Percentiles rank a stretch among this genome's conserved stretches.
Evolutionary conservation across 2,888 invertebrate genomes (phyloP).

Genomic region (Andrena dorsata): DNA sequence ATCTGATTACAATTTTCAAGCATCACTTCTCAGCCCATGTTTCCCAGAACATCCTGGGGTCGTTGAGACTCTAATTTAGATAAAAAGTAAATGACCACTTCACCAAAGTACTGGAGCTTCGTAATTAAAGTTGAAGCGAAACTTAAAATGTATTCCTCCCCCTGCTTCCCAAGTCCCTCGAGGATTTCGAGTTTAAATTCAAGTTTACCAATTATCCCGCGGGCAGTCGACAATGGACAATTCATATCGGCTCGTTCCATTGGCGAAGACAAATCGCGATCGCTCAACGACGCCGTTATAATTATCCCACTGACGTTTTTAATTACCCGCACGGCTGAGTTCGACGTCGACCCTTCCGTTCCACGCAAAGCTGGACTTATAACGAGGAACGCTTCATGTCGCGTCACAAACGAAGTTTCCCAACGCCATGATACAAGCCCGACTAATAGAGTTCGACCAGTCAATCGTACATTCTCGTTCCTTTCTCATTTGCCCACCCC

Average conservation of each 20-base stretch:
- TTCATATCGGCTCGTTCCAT: conserved; percentile 1
- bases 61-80: conserved; percentile 1
- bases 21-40: no score
- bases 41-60: no score
- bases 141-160: background rate
- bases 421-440: conserved; percentile 42
- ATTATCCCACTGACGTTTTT: conserved; percentile 66
- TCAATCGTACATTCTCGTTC: conserved; percentile 34
- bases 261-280: conserved; percentile 42
- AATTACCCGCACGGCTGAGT: conserved; percentile 65
- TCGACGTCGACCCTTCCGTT: conserved; percentile 47
- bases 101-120: background rate
- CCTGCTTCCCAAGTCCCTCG: background rate
- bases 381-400: conserved; percentile 50
- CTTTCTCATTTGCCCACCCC: conserved; percentile 37
- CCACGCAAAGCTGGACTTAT: conserved; percentile 45
- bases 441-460: conserved; percentile 56
- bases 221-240: background rate
- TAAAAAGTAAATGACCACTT: background rate
- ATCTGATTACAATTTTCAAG: no score
- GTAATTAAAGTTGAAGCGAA: background rate
- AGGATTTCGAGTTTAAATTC: conserved; percentile 7
- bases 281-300: conserved; percentile 44
- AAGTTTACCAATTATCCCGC: conserved; percentile 5
- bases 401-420: conserved; percentile 41